Evolutionary conservation across 2,888 invertebrate species (phyloP), one percentile per base, ranked within the genome.

Genomic region (Calliscelio sp.): DNA sequence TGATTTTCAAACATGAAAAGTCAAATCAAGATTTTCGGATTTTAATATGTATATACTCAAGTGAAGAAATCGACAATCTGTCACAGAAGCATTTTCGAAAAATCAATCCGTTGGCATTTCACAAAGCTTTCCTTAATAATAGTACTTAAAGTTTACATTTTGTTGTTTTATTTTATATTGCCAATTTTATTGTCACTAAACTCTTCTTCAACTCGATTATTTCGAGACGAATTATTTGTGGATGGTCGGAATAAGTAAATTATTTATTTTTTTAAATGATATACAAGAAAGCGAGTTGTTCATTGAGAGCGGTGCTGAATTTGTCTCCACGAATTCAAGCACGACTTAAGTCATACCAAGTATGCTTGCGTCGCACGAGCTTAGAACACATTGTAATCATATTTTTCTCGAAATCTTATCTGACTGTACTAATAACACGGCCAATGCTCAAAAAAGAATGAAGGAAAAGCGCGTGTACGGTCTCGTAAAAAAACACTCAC

Each of bases 241-340:
- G 79, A 63, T 55, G 79, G 46, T 79, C 51, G 18, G 32, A 22
- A 63, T 53, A 49, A 71, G 53, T 71, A 63, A 63, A 79, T 71
- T 79, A 79, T 63, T 79, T 77, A 77, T 77, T 77, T 77, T 77
- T 79, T 79, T 70, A 71, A 51, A 79, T 32, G 71, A 65, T 71
- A 79, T 44, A 71, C 46, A 41, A 11, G 41, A 41, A 41, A n/a
- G 5, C 11, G 35, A 35, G 41, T 41, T 11, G n/a, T 14, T 2
- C 28, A n/a, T n/a, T 41, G n/a, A n/a, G n/a, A n/a, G n/a, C 6
- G 41, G n/a, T n/a, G n/a, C 1, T 41, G 41, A 41, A 10, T n/a
- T n/a, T n/a, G n/a, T n/a, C n/a, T n/a, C n/a, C n/a, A n/a, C n/a
- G n/a, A n/a, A n/a, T n/a, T n/a, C n/a, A n/a, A 14, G 38, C 6